Evolutionary conservation across 2,113 vertebrate genomes (phyloP), one percentile per base, ranked within the genome.

Genomic region (Cochlearius cochlearius): DNA sequence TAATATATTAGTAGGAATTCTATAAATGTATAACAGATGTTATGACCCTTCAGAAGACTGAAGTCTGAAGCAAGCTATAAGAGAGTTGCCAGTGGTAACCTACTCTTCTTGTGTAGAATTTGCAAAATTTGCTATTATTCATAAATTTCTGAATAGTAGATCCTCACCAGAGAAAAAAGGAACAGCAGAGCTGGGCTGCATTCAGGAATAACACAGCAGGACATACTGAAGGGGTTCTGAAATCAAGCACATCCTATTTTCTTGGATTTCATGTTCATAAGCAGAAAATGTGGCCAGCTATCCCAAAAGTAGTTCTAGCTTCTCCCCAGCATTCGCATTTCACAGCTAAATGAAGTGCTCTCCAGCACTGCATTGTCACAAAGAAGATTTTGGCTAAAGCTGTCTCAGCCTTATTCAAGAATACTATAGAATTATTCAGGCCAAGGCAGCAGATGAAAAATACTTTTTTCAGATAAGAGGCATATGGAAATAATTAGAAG

Each of bases 401-500:
- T 92, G 14, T 43, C 82, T 94, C 93, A 94, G 74, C 63, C 62
- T 77, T 83, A 17, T n/a, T 91, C 90, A 95, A 94, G 76, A 97
- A 68, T 72, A 92, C 83, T 88, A 50, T 21, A 78, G 83, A 97
- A 97, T 93, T 96, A 96, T 88, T 90, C 91, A 84, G 80, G 18
- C 9, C 60, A 74, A 95, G 93, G 91, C 75, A 96, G 58, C 41
- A 97, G 90, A 97, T 91, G 78, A 97, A 95, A 96, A 97, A 17
- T 59, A 55, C 38, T 82, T 76, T 63, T 81, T 67, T 59, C 29
- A 79, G 63, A 32, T 23, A 43, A 4, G 58, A 96, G 56, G 58
- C 96, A 93, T 80, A 75, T 93, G 95, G 96, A 98, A 98, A 95
- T 68, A 88, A 60, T 94, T 96, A 96, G 80, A 90, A 87, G 47